Base-by-base conservation (phyloP, 1,140 invertebrate genomes). In the Tetragnatha versicolor region DNA sequence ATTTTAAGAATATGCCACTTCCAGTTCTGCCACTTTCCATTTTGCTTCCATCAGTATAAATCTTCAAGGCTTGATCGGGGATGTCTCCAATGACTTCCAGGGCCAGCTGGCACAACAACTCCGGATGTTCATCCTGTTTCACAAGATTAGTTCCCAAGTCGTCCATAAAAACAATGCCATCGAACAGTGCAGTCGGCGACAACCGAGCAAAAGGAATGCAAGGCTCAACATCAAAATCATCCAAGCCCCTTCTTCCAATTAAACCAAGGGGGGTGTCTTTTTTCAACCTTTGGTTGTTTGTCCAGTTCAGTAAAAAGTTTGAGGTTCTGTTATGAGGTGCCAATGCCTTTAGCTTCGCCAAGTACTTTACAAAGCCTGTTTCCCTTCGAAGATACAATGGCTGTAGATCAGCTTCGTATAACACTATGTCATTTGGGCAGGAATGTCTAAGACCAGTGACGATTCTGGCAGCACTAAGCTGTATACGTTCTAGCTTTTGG, bases 381-480 rank as follows among this genome's bases (percentile, higher is more conserved):
- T 20, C 27, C 29, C 25, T 68, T 68, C 42, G 4, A 27, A 51
- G 5, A 2, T 42, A 68, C 17, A 68, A 68, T 9, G 65, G 42
- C 4, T 68, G 5, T 14, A 68, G 14, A 31, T 35, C 45, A 27
- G 29, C 45, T 20, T 49, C 29, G 22, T n/a, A 68, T 6, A 49
- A 20, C 10, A 51, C 9, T 20, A 49, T 49, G 20, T 49, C n/a
- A 49, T 42, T 68, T n/a, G 42, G 65, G 27, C 29, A 68, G 29
- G 25, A 68, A 31, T 49, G 14, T 42, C n/a, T n/a, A n/a, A n/a
- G n/a, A n/a, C n/a, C n/a, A n/a, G n/a, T n/a, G n/a, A n/a, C n/a
- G n/a, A 69, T 69, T 69, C 47, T 55, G 47, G 49, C 25, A 53
- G 66, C 66, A 27, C 47, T 69, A 3, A 69, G 33, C n/a, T 20